A percentile compares a stretch with the other conserved stretches of the same genome.
phyloP scores from a whole-genome alignment of 1,140 invertebrate genomes.

The Eueides isabella region DNA sequence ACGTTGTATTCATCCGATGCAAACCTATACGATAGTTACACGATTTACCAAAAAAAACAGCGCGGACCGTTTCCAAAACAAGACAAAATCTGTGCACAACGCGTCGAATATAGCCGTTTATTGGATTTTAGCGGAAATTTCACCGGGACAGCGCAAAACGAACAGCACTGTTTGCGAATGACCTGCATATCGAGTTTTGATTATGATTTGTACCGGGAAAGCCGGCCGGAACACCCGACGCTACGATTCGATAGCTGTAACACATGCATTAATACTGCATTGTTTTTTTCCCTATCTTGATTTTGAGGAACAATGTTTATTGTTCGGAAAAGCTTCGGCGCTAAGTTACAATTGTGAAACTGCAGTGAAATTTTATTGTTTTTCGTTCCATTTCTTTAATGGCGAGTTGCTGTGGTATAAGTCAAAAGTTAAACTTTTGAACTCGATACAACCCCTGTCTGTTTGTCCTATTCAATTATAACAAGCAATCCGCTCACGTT shows the following conservation, averaged over 20 bases:
- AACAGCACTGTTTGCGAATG: slow-evolving; percentile 63
- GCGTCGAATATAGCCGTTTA: slow-evolving; percentile 55
- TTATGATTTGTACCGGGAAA: slow-evolving; percentile 64
- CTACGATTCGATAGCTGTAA: slow-evolving; percentile 32
- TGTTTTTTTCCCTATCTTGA: slow-evolving; percentile 21
- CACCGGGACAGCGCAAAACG: slow-evolving; percentile 59
- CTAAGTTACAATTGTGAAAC: not conserved
- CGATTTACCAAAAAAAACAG: slow-evolving; percentile 40
- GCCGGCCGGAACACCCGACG: slow-evolving; percentile 36
- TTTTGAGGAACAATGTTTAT: slow-evolving; percentile 3
- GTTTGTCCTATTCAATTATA: not conserved
- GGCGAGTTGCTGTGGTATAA: not conserved
- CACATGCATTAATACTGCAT: slow-evolving; percentile 24
- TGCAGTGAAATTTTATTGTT: not conserved
- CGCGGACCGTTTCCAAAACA: slow-evolving; percentile 47
- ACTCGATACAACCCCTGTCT: not conserved
- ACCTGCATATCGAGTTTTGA: slow-evolving; percentile 71
- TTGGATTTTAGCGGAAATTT: slow-evolving; percentile 77
- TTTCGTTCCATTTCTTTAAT: not conserved
- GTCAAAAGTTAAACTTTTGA: not conserved
- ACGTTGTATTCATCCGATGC: slow-evolving; percentile 32
- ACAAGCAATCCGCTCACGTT: not conserved
- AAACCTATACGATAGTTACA: slow-evolving; percentile 29
- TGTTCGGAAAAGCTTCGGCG: not conserved
- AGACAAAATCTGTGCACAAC: slow-evolving; percentile 42